Percentiles rank a stretch among this genome's conserved stretches.
Conservation (phyloP, 2,888 invertebrate species). For the Agrenia bidenticulata region DNA sequence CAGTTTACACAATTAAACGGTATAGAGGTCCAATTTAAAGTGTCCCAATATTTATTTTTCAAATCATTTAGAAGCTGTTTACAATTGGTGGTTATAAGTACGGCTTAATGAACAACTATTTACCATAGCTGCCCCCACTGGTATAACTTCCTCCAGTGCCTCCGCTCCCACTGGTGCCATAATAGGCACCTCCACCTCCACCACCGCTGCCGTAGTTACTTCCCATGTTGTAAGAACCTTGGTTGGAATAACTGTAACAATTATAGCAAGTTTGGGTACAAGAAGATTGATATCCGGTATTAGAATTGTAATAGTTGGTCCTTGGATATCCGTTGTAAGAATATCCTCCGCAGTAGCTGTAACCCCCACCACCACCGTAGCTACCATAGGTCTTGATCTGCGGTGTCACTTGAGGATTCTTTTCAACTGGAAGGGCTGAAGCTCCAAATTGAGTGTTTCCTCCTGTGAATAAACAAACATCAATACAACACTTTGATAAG, state of each 20-base stretch:
- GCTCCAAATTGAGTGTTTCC: slow-evolving; percentile 24
- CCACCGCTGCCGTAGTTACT: slow-evolving; percentile 2
- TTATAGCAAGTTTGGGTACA: slow-evolving; percentile 17
- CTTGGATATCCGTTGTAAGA: slow-evolving; percentile 19
- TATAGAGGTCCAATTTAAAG: too few species aligned
- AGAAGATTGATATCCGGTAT: slow-evolving; percentile 4
- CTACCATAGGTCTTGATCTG: slow-evolving; percentile 11
- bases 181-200: neutral
- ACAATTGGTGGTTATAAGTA: too few species aligned
- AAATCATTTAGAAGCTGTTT: too few species aligned
- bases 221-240: neutral
- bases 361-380: slow-evolving; percentile 7
- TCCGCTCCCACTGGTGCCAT: too few species aligned
- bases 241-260: slow-evolving; percentile 2
- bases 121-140: neutral
- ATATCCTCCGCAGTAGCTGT: slow-evolving; percentile 15
- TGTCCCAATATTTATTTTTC: too few species aligned
- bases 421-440: slow-evolving; percentile 5
- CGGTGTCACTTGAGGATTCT: neutral
- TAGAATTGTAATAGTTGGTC: slow-evolving; percentile 13
- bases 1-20: too few species aligned
- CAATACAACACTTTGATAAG: neutral
- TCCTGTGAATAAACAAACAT: slow-evolving; percentile 7
- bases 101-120: neutral
- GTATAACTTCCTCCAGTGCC: neutral